Conservation (phyloP, 2,888 invertebrate genomes). For the Acheta domesticus region DNA sequence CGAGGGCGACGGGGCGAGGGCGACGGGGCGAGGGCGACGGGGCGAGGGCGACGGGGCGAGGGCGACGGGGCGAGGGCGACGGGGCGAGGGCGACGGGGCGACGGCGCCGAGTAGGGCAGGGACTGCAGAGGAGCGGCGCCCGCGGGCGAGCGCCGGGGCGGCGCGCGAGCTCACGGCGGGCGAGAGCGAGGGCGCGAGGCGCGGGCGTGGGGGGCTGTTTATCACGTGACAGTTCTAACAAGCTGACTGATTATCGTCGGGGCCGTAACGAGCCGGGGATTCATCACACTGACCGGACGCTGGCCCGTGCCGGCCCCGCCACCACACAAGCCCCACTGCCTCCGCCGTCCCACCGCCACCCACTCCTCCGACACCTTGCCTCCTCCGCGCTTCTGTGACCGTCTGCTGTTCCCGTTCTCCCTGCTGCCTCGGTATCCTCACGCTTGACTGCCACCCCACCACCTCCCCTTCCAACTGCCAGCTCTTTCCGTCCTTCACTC, state of each 20-base stretch:
- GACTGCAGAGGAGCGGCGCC: background rate
- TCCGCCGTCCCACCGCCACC: background rate
- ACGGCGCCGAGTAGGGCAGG: background rate
- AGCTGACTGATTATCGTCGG: slow-evolving; percentile 18
- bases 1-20: background rate
- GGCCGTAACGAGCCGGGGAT: slow-evolving; percentile 7
- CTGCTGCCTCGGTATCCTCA: background rate
- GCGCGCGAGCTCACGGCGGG: background rate
- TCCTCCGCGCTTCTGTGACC: background rate
- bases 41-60: background rate
- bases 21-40: background rate
- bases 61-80: background rate
- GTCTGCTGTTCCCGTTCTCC: background rate
- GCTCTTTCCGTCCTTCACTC: background rate
- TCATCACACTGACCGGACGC: background rate
- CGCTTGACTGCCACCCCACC: background rate
- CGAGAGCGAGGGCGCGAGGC: background rate
- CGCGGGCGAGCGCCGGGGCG: background rate
- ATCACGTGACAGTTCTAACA: slow-evolving; percentile 18
- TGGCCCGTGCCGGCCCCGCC: background rate
- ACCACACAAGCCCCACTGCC: too few relatives aligned
- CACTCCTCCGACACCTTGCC: background rate
- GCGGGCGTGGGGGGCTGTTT: background rate
- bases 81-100: background rate
- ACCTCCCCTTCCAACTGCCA: background rate